Evolutionary conservation across 2,888 invertebrate genomes (phyloP).

Genomic region (Epistrophe eligans): DNA sequence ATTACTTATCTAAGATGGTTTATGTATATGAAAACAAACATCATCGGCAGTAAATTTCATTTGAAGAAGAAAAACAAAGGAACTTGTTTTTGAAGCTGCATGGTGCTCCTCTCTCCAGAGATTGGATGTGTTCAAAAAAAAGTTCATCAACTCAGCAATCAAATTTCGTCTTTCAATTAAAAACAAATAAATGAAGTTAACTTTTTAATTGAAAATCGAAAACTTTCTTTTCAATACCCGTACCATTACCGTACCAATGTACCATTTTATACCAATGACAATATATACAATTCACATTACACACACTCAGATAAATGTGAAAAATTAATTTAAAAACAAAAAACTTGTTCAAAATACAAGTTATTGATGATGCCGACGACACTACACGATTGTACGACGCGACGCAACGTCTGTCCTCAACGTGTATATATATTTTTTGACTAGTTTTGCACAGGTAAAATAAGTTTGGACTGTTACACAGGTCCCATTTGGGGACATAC

Average conservation of each 20-base stretch:
- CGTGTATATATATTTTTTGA: not conserved
- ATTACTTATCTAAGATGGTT: not conserved
- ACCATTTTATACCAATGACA: not conserved
- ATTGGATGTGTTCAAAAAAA: not conserved
- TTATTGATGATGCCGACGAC: not conserved
- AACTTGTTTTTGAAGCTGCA: conserved; percentile 16
- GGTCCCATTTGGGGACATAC: not conserved
- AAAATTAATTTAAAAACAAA: conserved; percentile 7
- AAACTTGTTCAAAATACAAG: conserved; percentile 16
- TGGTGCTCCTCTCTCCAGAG: not conserved
- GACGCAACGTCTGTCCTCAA: not conserved
- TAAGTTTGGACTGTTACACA: not conserved
- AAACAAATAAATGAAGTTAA: conserved; percentile 23
- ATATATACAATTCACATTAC: not conserved
- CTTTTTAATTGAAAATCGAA: conserved; percentile 19
- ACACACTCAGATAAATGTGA: conserved; percentile 3
- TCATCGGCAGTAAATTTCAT: not conserved
- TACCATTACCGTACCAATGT: not conserved
- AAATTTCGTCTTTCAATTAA: conserved; percentile 21
- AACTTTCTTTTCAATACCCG: conserved; percentile 22
- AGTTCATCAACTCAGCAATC: not conserved
- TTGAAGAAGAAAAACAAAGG: not conserved
- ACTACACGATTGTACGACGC: not conserved
- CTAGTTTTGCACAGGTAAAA: conserved; percentile 10
- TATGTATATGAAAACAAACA: not conserved